phyloP scores from a whole-genome alignment of 2,888 invertebrate genomes.

The Megaustenia siamemsis region DNA sequence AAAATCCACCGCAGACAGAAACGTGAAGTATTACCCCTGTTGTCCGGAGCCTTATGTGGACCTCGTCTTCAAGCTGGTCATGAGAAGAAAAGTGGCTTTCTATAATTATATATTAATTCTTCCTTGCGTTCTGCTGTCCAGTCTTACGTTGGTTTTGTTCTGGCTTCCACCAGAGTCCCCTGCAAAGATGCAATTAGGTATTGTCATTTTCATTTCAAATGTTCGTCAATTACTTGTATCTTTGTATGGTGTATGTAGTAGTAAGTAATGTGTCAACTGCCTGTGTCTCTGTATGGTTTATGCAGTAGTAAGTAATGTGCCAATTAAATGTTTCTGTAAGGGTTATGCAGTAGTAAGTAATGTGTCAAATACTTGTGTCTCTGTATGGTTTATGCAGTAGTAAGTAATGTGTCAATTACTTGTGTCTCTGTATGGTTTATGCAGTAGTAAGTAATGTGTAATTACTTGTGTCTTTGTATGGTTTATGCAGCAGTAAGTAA shows the following conservation, averaged over 20 bases:
- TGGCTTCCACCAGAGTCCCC: conserved; percentile 81
- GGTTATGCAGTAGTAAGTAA: no score
- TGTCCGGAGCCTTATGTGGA: conserved; percentile 78
- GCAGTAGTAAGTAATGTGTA: no score
- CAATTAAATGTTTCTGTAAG: not conserved
- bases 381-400: no score
- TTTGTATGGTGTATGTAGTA: no score
- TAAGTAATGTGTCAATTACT: no score
- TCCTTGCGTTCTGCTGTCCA: conserved; percentile 80
- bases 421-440: no score
- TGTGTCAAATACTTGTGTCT: no score
- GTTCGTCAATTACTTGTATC: not conserved
- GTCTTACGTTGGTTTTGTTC: conserved; percentile 80
- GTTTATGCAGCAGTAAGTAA: no score
- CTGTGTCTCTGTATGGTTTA: no score
- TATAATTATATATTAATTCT: conserved; percentile 80
- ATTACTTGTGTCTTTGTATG: no score
- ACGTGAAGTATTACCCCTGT: conserved; percentile 76
- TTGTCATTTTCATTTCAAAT: not conserved
- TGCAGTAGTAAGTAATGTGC: no score
- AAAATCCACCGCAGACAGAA: conserved; percentile 73
- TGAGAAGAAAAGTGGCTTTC: conserved; percentile 75
- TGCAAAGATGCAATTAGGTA: conserved; percentile 80
- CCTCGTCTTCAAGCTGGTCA: conserved; percentile 76
- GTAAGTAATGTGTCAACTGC: no score